Evolutionary conservation across 2,888 invertebrate species (phyloP), one percentile per base, ranked within the genome.

Genomic region (Tinea pellionella): DNA sequence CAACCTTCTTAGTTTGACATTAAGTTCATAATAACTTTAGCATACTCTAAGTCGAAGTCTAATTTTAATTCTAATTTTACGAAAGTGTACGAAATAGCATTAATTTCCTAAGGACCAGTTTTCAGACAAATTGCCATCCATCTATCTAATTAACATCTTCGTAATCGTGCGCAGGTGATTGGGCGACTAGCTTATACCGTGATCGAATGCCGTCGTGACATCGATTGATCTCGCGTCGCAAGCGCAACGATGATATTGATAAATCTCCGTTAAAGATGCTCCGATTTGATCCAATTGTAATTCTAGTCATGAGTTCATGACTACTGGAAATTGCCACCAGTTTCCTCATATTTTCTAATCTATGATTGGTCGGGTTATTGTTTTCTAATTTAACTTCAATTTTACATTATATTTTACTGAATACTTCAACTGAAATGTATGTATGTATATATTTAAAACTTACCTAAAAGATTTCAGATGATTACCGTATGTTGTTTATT

Each of bases 71-170:
- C n/a, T n/a, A n/a, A n/a, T n/a, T n/a, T n/a, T n/a, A n/a, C n/a
- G n/a, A n/a, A n/a, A n/a, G n/a, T n/a, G n/a, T 6, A 24, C 24
- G 6, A 24, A 24, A 24, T 24, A 24, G n/a, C n/a, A n/a, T n/a
- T 24, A 24, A 24, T 24, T 24, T 24, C 24, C 24, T 3, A 24
- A 24, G 65, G 71, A 74, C 72, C 69, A 66, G 74, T 73, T 72
- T 68, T 68, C 65, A 71, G 73, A 74, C 73, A 69, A 68, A 74
- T 70, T 67, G 68, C 69, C 30, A 64, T 67, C 69, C 30, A 64
- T 67, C 68, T 66, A 64, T 66, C 62, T 62, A 62, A 62, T 62
- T 62, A 63, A 43, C 18, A 1, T 29, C 58, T 41, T 12, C 47
- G 58, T 62, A 61, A 63, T 37, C 53, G 37, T 29, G 37, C 19